phyloP scores from a whole-genome alignment of 2,888 invertebrate genomes.

The Dusona sp. region DNA sequence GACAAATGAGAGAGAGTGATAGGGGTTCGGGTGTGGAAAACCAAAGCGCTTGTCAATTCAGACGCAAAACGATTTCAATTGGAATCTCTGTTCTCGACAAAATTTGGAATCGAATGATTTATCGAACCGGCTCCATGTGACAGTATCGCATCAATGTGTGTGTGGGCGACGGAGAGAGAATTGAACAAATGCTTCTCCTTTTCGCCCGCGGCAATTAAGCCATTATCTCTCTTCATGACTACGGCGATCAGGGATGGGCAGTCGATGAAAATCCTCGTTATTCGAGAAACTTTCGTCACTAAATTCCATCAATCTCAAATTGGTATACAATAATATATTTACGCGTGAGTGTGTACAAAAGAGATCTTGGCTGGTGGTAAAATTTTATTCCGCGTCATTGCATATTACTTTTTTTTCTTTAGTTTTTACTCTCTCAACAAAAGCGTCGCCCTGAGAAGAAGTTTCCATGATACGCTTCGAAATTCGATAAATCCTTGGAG shows the following conservation, averaged over 20 bases:
- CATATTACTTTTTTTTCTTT: slow-evolving; percentile 18
- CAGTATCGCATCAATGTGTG: not conserved
- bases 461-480: slow-evolving; percentile 38
- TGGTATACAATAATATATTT: not conserved
- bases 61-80: slow-evolving; percentile 65
- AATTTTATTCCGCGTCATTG: slow-evolving; percentile 40
- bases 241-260: slow-evolving; percentile 61
- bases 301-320: slow-evolving; percentile 69
- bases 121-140: slow-evolving; percentile 58
- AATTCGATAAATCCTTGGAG: slow-evolving; percentile 64
- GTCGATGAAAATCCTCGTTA: slow-evolving; percentile 68
- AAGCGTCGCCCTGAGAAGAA: slow-evolving; percentile 31
- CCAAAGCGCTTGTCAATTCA: slow-evolving; percentile 33
- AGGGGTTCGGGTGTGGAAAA: slow-evolving; percentile 14
- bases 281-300: slow-evolving; percentile 53
- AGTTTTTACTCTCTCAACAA: slow-evolving; percentile 21
- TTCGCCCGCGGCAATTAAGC: slow-evolving; percentile 69
- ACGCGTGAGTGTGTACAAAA: not conserved
- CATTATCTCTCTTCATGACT: slow-evolving; percentile 72
- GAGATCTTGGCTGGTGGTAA: slow-evolving; percentile 26
- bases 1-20: slow-evolving; percentile 22
- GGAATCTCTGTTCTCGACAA: slow-evolving; percentile 63
- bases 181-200: slow-evolving; percentile 13
- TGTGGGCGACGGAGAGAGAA: not conserved
- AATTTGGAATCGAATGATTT: slow-evolving; percentile 71